Conservation (phyloP, 2,113 vertebrate genomes). For the Ammodytes marinus region DNA sequence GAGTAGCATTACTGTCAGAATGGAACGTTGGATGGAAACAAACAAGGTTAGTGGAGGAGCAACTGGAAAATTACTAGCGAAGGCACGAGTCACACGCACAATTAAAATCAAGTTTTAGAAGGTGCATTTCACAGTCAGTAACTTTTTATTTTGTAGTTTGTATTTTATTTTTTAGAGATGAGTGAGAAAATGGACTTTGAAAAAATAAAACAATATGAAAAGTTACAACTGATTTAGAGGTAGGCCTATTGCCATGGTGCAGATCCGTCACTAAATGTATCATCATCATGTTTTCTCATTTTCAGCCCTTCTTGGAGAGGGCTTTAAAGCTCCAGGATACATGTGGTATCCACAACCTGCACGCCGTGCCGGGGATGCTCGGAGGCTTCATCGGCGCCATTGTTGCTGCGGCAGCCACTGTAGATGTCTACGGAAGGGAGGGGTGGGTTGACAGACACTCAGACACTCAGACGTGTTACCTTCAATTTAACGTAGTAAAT, state of each 20-base stretch:
- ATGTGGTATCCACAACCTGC: constrained; percentile 95
- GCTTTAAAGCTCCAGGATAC: constrained; percentile 93
- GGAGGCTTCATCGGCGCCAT: constrained; percentile 92
- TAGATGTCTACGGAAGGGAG: constrained; percentile 82
- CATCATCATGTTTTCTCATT: constrained; percentile 15
- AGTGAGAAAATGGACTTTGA: no score
- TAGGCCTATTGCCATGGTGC: no score
- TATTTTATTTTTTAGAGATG: no score
- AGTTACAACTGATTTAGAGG: no score
- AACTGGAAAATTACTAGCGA: no score
- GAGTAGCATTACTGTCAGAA: neutral
- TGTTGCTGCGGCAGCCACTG: constrained; percentile 86
- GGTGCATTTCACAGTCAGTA: no score
- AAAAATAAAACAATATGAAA: no score
- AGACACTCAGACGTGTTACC: neutral
- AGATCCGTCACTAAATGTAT: neutral
- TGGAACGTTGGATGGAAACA: neutral
- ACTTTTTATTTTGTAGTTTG: no score
- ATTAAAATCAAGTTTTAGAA: no score
- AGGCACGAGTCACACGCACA: no score
- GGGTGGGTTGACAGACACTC: constrained; percentile 84
- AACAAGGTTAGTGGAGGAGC: neutral
- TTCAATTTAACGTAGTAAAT: neutral
- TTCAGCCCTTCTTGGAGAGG: constrained; percentile 92
- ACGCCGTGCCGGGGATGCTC: constrained; percentile 92